Evolutionary conservation across 1,140 invertebrate species (phyloP), one percentile per base, ranked within the genome.

Genomic region (Lordiphosa collinella): DNA sequence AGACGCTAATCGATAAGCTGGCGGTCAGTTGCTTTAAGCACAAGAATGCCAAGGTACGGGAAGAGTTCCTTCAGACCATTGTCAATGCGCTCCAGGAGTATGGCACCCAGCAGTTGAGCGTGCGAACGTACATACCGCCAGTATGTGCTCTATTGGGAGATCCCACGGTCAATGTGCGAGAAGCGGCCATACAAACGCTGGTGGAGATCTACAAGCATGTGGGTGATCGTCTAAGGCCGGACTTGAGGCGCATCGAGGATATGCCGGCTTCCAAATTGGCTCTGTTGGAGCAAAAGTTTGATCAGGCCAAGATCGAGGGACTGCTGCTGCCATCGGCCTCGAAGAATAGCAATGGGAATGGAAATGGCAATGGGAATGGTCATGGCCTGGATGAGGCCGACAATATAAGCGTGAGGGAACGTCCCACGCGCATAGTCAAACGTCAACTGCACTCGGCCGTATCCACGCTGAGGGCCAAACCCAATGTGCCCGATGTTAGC

Each of bases 181-280:
- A 98, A 85, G 93, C 95, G 10, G 96, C 97, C 3, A 92, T 96
- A 72, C 93, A 93, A 70, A 95, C 96, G 4, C 87, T 98, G 35
- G 94, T 97, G 12, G 95, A 98, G 88, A 94, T 98, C 18, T 98
- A 98, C 89, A 93, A 95, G 82, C 96, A 98, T 89, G 96, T 98
- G 44, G 97, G 97, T 41, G 97, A 99, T 87, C 93, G 94, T 89
- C 90, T 99, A 40, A 89, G 96, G 66, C 89, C 92, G 38, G 97
- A 98, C 89, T 90, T 99, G 47, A 92, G 93, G 69, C 94, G 93
- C 84, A 96, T 96, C 82, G 93, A 95, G 72, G 93, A 95, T 82
- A 92, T 98, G 50, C 94, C 96, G 6, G 92, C 93, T 40, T 91
- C 94, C 10, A 98, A 96, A 93, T 93, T 97, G 89, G 92, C 92